Evolutionary conservation across 1,140 invertebrate genomes (phyloP).

Genomic region (Saccostrea cuccullata): DNA sequence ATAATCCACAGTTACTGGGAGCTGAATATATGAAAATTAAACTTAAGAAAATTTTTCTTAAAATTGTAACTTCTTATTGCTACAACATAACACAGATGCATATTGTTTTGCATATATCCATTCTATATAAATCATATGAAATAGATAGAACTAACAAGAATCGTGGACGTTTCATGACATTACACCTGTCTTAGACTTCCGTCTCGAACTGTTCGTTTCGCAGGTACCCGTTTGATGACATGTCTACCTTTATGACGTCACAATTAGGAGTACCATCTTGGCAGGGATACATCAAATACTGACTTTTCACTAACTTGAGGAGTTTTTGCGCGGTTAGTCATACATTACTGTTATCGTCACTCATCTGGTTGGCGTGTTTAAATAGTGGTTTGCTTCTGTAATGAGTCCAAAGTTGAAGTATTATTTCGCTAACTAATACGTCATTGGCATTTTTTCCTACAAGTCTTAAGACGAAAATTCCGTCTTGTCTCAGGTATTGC

Average conservation of each 20-base stretch:
- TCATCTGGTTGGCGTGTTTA: conserved; percentile 75
- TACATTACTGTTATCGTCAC: conserved; percentile 76
- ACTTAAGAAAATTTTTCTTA: not conserved
- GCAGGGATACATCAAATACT: conserved; percentile 53
- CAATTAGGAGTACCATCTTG: conserved; percentile 27
- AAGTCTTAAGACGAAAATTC: conserved; percentile 80
- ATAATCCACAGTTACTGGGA: not conserved
- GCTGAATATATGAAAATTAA: not conserved
- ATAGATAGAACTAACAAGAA: not conserved
- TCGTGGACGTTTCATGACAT: conserved; percentile 2
- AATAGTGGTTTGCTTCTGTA: conserved; percentile 76
- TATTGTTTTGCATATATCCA: conserved; percentile 34
- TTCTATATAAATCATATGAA: conserved; percentile 3
- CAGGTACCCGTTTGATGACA: conserved; percentile 17
- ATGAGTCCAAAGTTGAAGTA: conserved; percentile 80
- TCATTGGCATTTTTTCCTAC: conserved; percentile 81
- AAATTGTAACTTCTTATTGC: not conserved
- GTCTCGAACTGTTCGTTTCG: conserved; percentile 31
- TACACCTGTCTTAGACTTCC: conserved; percentile 23
- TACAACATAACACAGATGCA: conserved; percentile 27
- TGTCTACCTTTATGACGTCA: conserved; percentile 24
- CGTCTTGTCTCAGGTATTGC: conserved; percentile 80
- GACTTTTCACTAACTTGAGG: conserved; percentile 58
- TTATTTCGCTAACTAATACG: conserved; percentile 80
- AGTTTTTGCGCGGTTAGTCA: conserved; percentile 74